These are phyloP conservation scores for Andrena praecox DNA, from an alignment of 2,888 invertebrate genomes.

Conservation along the genomic window DNA sequence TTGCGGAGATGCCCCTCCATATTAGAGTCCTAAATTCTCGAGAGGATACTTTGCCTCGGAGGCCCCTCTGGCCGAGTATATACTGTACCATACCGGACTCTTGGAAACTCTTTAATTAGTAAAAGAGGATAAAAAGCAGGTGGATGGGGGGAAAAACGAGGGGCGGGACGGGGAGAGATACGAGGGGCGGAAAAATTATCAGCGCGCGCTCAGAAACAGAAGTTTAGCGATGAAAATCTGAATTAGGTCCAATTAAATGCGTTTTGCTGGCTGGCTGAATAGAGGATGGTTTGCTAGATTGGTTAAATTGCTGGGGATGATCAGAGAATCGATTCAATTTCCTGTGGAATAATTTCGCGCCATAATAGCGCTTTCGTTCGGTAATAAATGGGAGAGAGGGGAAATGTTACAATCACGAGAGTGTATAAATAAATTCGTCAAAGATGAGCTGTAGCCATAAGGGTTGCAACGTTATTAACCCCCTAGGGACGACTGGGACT, in stretches of 20 bases:
- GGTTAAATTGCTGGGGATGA: slow-evolving; percentile 30
- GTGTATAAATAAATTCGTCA: no score
- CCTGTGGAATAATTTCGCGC: slow-evolving; percentile 21
- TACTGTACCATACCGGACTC: slow-evolving; percentile 38
- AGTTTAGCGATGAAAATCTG: slow-evolving; percentile 26
- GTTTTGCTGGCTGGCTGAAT: slow-evolving; percentile 33
- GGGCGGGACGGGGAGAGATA: not conserved
- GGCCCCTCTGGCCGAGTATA: slow-evolving; percentile 27
- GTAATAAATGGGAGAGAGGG: no score
- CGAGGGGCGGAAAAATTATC: slow-evolving; percentile 22
- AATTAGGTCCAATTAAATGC: slow-evolving; percentile 47
- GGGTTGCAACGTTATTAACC: no score
- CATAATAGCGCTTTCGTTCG: not conserved
- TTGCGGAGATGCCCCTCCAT: slow-evolving; percentile 56
- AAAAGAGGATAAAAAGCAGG: slow-evolving; percentile 40
- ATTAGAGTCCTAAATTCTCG: slow-evolving; percentile 76
- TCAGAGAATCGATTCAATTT: slow-evolving; percentile 22
- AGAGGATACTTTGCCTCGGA: slow-evolving; percentile 62
- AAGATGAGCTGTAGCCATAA: no score
- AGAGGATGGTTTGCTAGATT: slow-evolving; percentile 30
- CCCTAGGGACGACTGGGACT: no score
- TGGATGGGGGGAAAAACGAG: not conserved
- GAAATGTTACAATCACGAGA: no score
- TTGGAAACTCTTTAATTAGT: slow-evolving; percentile 63
- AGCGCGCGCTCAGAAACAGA: slow-evolving; percentile 25